phyloP scores from a whole-genome alignment of 2,113 vertebrate genomes.

The Ranitomeya variabilis region DNA sequence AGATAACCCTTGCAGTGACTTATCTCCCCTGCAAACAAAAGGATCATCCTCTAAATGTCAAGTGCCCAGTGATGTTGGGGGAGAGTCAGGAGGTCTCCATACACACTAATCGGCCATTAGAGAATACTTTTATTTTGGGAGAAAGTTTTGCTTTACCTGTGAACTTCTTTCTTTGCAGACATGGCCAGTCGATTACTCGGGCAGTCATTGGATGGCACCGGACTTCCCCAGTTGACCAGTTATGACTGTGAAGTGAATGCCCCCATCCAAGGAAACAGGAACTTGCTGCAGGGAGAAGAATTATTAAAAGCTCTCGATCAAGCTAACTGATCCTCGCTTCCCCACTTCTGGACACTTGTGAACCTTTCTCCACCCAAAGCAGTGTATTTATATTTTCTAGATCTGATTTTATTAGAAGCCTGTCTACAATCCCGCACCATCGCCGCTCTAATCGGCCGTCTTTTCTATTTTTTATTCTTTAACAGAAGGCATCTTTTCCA shows the following conservation, averaged over 20 bases:
- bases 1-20: too few species aligned
- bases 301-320: slow-evolving; percentile 93
- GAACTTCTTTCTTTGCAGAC: slow-evolving; percentile 72
- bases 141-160: not conserved
- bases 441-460: slow-evolving; percentile 73
- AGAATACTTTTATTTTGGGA: too few species aligned
- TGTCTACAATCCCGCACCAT: slow-evolving; percentile 82
- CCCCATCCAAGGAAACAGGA: slow-evolving; percentile 87
- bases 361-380: slow-evolving; percentile 77
- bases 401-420: slow-evolving; percentile 81
- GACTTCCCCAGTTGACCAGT: slow-evolving; percentile 89
- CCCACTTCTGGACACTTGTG: slow-evolving; percentile 86
- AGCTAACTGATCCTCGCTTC: slow-evolving; percentile 85
- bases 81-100: too few species aligned
- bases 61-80: too few species aligned
- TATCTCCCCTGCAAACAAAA: too few species aligned
- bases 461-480: slow-evolving; percentile 69
- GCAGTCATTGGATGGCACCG: slow-evolving; percentile 81
- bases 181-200: slow-evolving; percentile 89
- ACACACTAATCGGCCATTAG: too few species aligned
- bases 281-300: slow-evolving; percentile 94
- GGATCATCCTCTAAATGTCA: too few species aligned
- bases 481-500: slow-evolving; percentile 66
- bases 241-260: slow-evolving; percentile 96
- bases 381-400: slow-evolving; percentile 91